A percentile compares a stretch with the other conserved stretches of the same genome.
phyloP scores from a whole-genome alignment of 2,797 vertebrate genomes.

The Pseudopleuronectes americanus region DNA sequence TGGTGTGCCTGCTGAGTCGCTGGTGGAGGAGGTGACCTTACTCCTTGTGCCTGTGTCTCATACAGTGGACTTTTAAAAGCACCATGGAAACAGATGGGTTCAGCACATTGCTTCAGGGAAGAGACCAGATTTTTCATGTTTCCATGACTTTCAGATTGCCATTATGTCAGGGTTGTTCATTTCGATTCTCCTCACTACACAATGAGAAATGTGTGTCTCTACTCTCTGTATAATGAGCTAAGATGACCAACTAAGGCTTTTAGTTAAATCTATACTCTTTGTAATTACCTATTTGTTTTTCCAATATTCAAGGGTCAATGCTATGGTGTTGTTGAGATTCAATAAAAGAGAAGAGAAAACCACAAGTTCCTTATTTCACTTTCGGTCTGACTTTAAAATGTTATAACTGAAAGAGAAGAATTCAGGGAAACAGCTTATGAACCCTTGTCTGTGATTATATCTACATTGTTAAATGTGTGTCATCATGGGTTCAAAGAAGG shows the following conservation, averaged over 20 bases:
- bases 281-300: not conserved
- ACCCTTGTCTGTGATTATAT: not conserved
- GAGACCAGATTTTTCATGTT: conserved; percentile 18
- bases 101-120: conserved; percentile 19
- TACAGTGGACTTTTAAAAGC: not conserved
- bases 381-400: conserved; percentile 17
- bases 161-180: conserved; percentile 4
- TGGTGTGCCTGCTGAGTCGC: conserved; percentile 23
- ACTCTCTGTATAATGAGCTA: too few relatives aligned
- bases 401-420: not conserved
- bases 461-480: not conserved
- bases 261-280: too few relatives aligned
- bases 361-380: conserved; percentile 43
- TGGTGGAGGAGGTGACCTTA: conserved; percentile 14
- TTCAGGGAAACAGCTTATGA: conserved; percentile 4
- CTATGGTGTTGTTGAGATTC: too few relatives aligned
- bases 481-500: not conserved
- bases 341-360: conserved; percentile 13
- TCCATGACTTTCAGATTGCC: conserved; percentile 9
- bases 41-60: conserved; percentile 10
- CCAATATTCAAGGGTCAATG: too few relatives aligned
- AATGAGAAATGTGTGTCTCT: too few relatives aligned
- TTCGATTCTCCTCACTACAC: too few relatives aligned
- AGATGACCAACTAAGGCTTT: too few relatives aligned
- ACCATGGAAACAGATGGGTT: conserved; percentile 29